A percentile compares a stretch with the other conserved stretches of the same genome.
phyloP scores from a whole-genome alignment of 2,113 vertebrate genomes.

The Pelusios castaneus region DNA sequence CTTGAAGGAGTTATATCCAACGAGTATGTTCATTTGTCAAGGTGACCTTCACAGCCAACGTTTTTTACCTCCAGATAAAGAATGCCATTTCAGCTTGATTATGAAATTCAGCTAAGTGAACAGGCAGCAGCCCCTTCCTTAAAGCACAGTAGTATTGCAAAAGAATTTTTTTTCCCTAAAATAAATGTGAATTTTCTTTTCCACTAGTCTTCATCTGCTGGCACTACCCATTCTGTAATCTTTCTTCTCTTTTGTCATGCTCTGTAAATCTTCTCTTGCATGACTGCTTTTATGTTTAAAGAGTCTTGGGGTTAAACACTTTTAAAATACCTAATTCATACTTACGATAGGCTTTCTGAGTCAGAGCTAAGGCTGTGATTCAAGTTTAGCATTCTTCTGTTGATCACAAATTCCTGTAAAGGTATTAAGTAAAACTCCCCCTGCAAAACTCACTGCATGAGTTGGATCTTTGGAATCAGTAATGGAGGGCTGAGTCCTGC shows the following conservation, averaged over 20 bases:
- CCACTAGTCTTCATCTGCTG: rapidly evolving
- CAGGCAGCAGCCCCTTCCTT: rapidly evolving
- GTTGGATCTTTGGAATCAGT: not conserved
- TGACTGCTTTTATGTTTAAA: conserved; percentile 38
- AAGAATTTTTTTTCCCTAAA: not conserved
- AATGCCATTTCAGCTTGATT: not conserved
- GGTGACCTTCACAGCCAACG: conserved; percentile 8
- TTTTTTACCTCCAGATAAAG: not conserved
- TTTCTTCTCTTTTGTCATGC: conserved; percentile 34
- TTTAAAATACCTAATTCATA: conserved; percentile 16
- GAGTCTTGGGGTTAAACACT: conserved; percentile 32
- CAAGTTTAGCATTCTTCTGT: conserved; percentile 20
- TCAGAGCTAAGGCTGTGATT: not conserved
- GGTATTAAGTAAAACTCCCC: not conserved
- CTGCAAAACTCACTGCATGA: not conserved
- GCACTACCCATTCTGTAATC: not conserved
- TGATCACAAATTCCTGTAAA: not conserved
- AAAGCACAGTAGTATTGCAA: not conserved
- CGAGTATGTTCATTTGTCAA: conserved; percentile 41
- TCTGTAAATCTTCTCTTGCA: conserved; percentile 36
- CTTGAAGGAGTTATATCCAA: not conserved
- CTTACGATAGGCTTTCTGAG: not conserved
- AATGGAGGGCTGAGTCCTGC: not conserved
- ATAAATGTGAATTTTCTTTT: not conserved
- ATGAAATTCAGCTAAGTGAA: not conserved